Evolutionary conservation across 1,140 invertebrate genomes (phyloP).

Genomic region (Caenorhabditis tropicalis): DNA sequence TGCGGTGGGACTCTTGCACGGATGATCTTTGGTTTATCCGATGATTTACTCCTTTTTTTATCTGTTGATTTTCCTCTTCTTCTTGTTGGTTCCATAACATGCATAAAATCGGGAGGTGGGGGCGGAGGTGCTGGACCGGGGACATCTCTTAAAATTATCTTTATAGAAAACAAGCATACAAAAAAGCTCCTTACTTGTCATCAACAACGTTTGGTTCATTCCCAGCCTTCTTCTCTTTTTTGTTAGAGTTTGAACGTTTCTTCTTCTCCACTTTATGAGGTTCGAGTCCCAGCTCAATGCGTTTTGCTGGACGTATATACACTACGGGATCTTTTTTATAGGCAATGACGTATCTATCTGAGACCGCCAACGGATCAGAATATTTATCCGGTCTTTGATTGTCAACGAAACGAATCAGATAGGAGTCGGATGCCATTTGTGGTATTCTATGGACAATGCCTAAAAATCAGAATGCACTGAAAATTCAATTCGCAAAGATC

Average conservation of each 20-base stretch:
- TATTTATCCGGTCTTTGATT: not conserved
- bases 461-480: not conserved
- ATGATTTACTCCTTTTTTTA: not conserved
- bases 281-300: not conserved
- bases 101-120: too few relatives aligned
- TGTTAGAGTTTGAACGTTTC: not conserved
- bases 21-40: not conserved
- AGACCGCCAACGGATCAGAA: not conserved
- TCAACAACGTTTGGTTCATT: not conserved
- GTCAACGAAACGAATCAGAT: not conserved
- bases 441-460: not conserved
- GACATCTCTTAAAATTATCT: not conserved
- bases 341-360: not conserved
- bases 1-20: not conserved
- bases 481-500: not conserved
- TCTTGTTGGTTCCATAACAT: not conserved
- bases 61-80: not conserved
- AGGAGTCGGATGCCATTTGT: not conserved
- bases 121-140: not conserved
- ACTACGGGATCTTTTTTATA: not conserved
- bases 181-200: not conserved
- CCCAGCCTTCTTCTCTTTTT: not conserved
- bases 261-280: not conserved
- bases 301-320: not conserved
- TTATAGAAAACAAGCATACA: not conserved